Percentiles rank a stretch among this genome's conserved stretches.
Evolutionary conservation across 2,113 vertebrate species (phyloP).

Genomic region (Orycteropus afer): DNA sequence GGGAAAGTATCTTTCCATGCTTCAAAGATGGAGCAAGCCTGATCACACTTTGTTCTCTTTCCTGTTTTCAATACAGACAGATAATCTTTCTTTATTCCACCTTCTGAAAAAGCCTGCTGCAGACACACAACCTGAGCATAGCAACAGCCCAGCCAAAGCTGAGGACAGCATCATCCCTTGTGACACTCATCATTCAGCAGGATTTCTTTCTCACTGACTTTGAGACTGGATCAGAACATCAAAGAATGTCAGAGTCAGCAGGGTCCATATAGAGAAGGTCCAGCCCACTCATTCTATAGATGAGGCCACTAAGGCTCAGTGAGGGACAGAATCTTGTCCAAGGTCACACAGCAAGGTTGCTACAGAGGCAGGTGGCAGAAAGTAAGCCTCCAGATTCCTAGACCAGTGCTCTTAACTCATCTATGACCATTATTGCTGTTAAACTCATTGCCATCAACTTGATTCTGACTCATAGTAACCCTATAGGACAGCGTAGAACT

Average conservation of each 20-base stretch:
- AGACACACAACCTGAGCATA: background rate
- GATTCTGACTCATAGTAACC: too few relatives aligned
- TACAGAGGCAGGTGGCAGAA: background rate
- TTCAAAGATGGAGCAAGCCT: slow-evolving; percentile 12
- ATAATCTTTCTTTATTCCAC: background rate
- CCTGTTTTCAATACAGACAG: background rate
- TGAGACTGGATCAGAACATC: background rate
- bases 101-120: background rate
- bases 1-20: background rate
- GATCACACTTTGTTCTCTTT: slow-evolving; percentile 4
- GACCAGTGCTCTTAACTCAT: background rate
- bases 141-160: background rate
- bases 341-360: background rate
- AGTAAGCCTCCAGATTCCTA: background rate
- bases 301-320: background rate
- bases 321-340: background rate
- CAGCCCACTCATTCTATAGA: background rate
- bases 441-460: too few relatives aligned
- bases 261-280: background rate
- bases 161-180: background rate
- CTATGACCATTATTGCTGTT: background rate
- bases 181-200: background rate
- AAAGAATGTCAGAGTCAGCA: background rate
- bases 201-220: background rate
- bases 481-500: too few relatives aligned